Percentiles rank a stretch among this genome's conserved stretches.
These are phyloP conservation scores for Cosmia trapezina DNA, from an alignment of 2,888 invertebrate genomes.

Conservation along the genomic window DNA sequence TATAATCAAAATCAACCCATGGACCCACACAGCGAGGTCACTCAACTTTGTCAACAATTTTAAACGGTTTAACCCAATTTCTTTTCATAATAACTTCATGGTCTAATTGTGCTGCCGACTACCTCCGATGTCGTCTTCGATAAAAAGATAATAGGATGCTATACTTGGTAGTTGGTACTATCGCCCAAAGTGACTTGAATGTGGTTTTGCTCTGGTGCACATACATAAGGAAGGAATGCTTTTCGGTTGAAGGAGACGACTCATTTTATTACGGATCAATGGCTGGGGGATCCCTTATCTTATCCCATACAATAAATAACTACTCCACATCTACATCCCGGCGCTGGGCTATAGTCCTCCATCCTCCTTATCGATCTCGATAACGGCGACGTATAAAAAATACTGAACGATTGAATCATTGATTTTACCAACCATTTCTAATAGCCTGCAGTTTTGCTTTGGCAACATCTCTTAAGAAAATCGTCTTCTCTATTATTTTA, in stretches of 20 bases:
- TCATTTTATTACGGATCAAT: constrained; percentile 3
- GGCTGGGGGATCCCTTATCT: not conserved
- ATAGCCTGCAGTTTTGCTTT: not conserved
- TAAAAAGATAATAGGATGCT: constrained; percentile 70
- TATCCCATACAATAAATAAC: not conserved
- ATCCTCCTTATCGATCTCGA: not conserved
- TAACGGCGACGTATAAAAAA: not conserved
- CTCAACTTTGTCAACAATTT: constrained; percentile 69
- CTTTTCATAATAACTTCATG: constrained; percentile 85
- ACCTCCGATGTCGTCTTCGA: constrained; percentile 78
- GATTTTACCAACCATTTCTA: not conserved
- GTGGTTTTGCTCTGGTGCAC: constrained; percentile 26
- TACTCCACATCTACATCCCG: not conserved
- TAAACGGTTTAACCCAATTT: constrained; percentile 84
- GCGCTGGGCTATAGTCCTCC: too few species aligned
- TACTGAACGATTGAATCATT: not conserved
- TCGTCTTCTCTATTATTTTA: not conserved
- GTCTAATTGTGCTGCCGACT: constrained; percentile 77
- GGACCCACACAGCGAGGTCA: constrained; percentile 53
- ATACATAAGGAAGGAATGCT: not conserved
- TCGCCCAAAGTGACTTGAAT: constrained; percentile 13
- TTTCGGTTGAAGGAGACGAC: constrained; percentile 3
- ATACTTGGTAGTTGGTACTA: constrained; percentile 17
- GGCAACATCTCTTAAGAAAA: not conserved
- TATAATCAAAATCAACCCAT: constrained; percentile 62